These are phyloP conservation scores for Mystacides longicornis DNA, from an alignment of 2,888 invertebrate species.

Conservation along the genomic window DNA sequence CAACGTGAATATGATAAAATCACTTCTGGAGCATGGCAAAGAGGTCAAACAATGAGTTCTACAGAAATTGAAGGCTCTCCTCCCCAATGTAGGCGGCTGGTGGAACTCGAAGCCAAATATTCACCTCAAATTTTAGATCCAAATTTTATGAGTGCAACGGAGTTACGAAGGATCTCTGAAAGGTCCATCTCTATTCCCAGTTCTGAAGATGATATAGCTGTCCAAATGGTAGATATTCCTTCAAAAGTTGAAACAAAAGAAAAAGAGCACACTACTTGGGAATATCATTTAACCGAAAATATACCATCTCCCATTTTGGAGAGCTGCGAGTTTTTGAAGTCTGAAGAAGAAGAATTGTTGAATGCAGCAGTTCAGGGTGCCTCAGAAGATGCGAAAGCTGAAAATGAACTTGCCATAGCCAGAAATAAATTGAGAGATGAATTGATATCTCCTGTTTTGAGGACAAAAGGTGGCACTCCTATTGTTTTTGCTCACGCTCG, in stretches of 20 bases:
- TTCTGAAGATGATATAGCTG: constrained; percentile 38
- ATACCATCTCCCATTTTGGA: constrained; percentile 57
- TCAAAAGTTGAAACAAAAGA: constrained; percentile 39
- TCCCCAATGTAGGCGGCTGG: constrained; percentile 60
- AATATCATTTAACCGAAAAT: constrained; percentile 52
- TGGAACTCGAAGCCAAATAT: constrained; percentile 58
- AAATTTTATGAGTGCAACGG: constrained; percentile 55
- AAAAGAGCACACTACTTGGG: constrained; percentile 52
- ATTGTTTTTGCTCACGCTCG: constrained; percentile 73
- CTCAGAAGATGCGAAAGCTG: constrained; percentile 25
- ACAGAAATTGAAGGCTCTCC: constrained; percentile 73
- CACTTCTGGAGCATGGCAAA: constrained; percentile 58
- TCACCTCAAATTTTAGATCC: constrained; percentile 57
- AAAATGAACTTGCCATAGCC: constrained; percentile 28
- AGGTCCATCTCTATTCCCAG: constrained; percentile 69
- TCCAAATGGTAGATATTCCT: constrained; percentile 36
- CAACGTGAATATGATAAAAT: constrained; percentile 65
- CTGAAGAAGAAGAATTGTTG: constrained; percentile 52
- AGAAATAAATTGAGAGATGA: constrained; percentile 58
- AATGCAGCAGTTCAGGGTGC: constrained; percentile 19
- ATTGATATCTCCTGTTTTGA: constrained; percentile 59
- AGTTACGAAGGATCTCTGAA: constrained; percentile 63
- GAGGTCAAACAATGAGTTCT: constrained; percentile 68
- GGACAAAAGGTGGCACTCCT: constrained; percentile 68
- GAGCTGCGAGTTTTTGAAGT: constrained; percentile 52